Base-by-base conservation (phyloP, 2,888 invertebrate species). In the Nymphalis polychloros region DNA sequence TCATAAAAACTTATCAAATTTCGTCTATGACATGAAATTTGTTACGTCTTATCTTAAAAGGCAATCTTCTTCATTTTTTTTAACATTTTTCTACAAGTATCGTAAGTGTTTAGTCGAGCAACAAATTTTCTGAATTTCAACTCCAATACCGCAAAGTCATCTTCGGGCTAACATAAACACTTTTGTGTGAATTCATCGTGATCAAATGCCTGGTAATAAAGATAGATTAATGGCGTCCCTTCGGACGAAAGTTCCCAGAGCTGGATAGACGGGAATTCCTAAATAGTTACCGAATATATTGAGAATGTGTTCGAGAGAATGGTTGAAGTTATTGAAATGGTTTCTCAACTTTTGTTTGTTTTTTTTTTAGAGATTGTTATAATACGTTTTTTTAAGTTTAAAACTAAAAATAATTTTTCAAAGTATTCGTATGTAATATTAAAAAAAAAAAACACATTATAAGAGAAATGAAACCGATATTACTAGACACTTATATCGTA, bases 171-270 rank as follows among this genome's bases (percentile, higher is more conserved):
- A 82, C 81, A 83, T 84, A 84, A 85, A 85, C 85, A 87, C 84
- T 86, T 86, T 86, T 85, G 82, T 81, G 84, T 79, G 83, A 77
- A 85, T 84, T 86, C 85, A 84, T 83, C 80, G 84, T 79, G 82
- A 86, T 87, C 85, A 85, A 89, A 84, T 82, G 78, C 80, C 76
- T 78, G 82, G 85, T 89, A 90, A 90, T 90, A 90, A 89, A 89
- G 89, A 89, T 88, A 85, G 85, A 91, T 90, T 87, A 86, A 86
- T 82, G 81, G 78, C 78, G 73, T 77, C 81, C 76, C 74, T 71
- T 69, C 50, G 71, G 59, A 65, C 59, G 64, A 65, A 72, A 71
- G 69, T 75, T 69, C 49, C 65, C 71, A 66, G 63, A 64, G 52
- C 67, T 61, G 68, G 65, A 70, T 71, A 68, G 71, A 71, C 71